Conservation (phyloP, 2,888 invertebrate species). For the Tortrix viridana region DNA sequence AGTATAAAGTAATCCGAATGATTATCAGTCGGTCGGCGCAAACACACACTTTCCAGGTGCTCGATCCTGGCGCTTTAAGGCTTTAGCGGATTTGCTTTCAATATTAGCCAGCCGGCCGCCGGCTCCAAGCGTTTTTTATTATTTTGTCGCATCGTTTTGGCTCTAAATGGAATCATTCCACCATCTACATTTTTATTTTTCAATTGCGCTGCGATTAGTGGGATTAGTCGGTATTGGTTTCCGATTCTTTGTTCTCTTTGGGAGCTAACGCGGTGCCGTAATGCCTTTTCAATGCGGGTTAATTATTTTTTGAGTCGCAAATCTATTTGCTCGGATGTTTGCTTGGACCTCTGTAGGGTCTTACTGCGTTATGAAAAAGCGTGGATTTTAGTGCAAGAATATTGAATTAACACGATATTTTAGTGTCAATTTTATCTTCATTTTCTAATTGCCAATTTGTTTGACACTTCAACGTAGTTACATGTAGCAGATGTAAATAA, state of each 20-base stretch:
- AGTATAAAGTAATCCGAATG: slow-evolving; percentile 82
- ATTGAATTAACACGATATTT: too few species aligned
- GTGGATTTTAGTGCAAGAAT: too few species aligned
- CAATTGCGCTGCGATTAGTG: slow-evolving; percentile 84
- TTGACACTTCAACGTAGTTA: too few species aligned
- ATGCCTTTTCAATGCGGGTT: slow-evolving; percentile 23
- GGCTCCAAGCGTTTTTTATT: slow-evolving; percentile 80
- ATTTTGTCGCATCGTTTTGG: slow-evolving; percentile 85
- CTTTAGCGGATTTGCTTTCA: slow-evolving; percentile 85
- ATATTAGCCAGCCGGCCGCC: slow-evolving; percentile 81
- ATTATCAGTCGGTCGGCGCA: slow-evolving; percentile 70
- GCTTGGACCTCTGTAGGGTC: neutral
- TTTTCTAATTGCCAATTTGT: too few species aligned
- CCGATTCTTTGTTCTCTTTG: slow-evolving; percentile 81
- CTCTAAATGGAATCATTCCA: slow-evolving; percentile 83
- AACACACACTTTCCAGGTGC: slow-evolving; percentile 83
- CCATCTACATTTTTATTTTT: slow-evolving; percentile 85
- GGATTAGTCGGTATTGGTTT: slow-evolving; percentile 83
- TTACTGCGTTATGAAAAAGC: neutral
- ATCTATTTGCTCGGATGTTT: neutral
- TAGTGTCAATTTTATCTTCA: too few species aligned
- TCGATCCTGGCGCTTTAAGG: slow-evolving; percentile 82
- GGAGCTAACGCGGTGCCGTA: slow-evolving; percentile 62
- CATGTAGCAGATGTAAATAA: too few species aligned
- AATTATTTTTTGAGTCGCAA: slow-evolving; percentile 17